Evolutionary conservation across 2,888 invertebrate species (phyloP), one percentile per base, ranked within the genome.

Genomic region (Coelopa pilipes): DNA sequence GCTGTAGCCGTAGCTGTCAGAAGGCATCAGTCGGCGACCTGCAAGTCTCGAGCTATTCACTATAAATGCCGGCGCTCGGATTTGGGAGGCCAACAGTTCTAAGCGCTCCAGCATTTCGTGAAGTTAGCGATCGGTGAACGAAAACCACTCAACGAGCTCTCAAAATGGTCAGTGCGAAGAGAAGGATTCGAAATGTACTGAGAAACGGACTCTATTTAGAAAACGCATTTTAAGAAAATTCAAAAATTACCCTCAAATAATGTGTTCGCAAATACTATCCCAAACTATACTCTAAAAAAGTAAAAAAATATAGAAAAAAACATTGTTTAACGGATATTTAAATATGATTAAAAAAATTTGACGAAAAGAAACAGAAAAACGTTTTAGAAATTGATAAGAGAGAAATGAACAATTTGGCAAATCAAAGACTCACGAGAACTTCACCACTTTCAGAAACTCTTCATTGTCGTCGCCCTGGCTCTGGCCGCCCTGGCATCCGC

Each of bases 381-480:
- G 70, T n/a, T n/a, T n/a, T n/a, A 75, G 5, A 67, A 57, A 59
- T 59, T 66, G 66, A n/a, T 60, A 5, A 34, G 19, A 15, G 46
- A 50, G 67, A 70, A 74, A 57, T 34, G 47, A 24, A 57, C 17
- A 46, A 15, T 59, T 34, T 34, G 34, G 34, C 2, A 34, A 4
- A 34, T 34, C 7, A 34, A 34, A 34, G 34, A 34, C 34, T 34
- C 34, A 34, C 34, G 34, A 34, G 34, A 34, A 34, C 34, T 34
- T 34, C 34, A 34, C 10, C 13, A 10, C 49, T 75, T 80, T 1
- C 70, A 85, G 84, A 79, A 81, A 72, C 77, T 66, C 68, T 66
- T 79, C 69, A 17, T 76, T 34, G 57, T 77, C 13, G 45, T 81
- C 45, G 72, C 78, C 69, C 74, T 81, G 13, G 79, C 79, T 1